Percentiles rank a stretch among this genome's conserved stretches.
phyloP scores from a whole-genome alignment of 2,888 invertebrate species.

The Drymonia ruficornis region DNA sequence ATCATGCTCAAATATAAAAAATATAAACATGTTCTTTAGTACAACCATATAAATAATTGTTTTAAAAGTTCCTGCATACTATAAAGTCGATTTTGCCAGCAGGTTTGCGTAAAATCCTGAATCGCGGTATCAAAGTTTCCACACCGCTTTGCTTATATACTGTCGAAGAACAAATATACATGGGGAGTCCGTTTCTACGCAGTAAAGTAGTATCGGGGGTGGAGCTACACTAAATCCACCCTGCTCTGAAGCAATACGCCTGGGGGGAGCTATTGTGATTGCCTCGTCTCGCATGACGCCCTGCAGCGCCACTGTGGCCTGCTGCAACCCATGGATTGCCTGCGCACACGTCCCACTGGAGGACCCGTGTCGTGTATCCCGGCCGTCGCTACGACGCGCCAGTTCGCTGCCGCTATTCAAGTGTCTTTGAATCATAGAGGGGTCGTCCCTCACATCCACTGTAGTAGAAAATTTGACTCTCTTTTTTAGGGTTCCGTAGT shows the following conservation, averaged over 20 bases:
- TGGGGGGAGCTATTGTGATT: conserved; percentile 20
- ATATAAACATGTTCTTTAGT: background rate
- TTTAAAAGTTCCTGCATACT: background rate
- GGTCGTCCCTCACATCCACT: conserved; percentile 49
- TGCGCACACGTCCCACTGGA: background rate
- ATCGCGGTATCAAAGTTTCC: conserved; percentile 48
- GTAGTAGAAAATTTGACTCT: conserved; percentile 65
- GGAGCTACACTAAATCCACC: conserved; percentile 51
- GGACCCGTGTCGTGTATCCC: conserved; percentile 7
- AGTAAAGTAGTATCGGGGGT: conserved; percentile 55
- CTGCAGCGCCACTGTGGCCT: conserved; percentile 1
- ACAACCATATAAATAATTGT: background rate
- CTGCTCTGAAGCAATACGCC: conserved; percentile 33
- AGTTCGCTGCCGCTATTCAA: conserved; percentile 24
- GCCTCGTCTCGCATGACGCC: conserved; percentile 17
- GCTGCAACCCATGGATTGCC: conserved; percentile 8
- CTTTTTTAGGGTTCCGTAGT: no score
- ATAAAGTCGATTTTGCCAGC: background rate
- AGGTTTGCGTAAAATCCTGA: conserved; percentile 18
- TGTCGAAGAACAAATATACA: rapidly evolving
- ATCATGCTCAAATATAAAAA: background rate
- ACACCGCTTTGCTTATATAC: conserved; percentile 16
- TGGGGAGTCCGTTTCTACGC: conserved; percentile 69
- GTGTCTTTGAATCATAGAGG: conserved; percentile 32
- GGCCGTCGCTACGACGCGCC: conserved; percentile 18